Base-by-base conservation (phyloP, 2,113 vertebrate species). In the Conger conger region DNA sequence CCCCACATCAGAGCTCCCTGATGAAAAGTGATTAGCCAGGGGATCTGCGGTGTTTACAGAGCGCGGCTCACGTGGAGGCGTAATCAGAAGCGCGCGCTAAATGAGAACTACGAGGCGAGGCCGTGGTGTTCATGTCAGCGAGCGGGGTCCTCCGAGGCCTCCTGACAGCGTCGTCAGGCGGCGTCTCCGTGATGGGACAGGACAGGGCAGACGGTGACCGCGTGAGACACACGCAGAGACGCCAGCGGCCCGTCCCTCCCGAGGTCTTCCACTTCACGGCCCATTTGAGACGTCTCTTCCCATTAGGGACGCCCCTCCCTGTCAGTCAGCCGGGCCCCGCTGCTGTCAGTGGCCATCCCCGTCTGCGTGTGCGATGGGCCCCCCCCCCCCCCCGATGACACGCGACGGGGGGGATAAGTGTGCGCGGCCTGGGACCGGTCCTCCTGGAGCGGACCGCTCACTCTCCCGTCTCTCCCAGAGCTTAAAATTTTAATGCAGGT, bases 281-380 rank as follows among this genome's bases (percentile, higher is more conserved):
- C 96, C 96, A 97, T 97, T 98, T 95, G 91, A 94, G 88, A 91
- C 88, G 96, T 92, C 83, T 77, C 73, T 63, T 17, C n/a, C 42
- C 42, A 11, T 73, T 73, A 45, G 36, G 11, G 45, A 13, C 45
- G 3, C 7, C 53, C 9, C n/a, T 30, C 3, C 20, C 50, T 18
- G 45, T 73, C 57, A 20, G 37, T 40, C 54, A 27, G 23, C 17
- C 50, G 23, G 35, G 76, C 13, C 54, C 33, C 1, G 76, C 8
- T 15, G 2, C 35, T 77, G 76, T 38, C 76, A 38, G 0, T 38
- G 16, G 1, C 68, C 68, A 73, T 73, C 76, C 76, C 36, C 38
- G 36, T 38, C 76, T 38, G 76, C 76, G 33, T 5, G 35, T 11
- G 33, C 15, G 6, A 23, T 27, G 60, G 27, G 1, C 1, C 0